Evolutionary conservation across 2,888 invertebrate species (phyloP).

Genomic region (Herminia tarsipennalis): DNA sequence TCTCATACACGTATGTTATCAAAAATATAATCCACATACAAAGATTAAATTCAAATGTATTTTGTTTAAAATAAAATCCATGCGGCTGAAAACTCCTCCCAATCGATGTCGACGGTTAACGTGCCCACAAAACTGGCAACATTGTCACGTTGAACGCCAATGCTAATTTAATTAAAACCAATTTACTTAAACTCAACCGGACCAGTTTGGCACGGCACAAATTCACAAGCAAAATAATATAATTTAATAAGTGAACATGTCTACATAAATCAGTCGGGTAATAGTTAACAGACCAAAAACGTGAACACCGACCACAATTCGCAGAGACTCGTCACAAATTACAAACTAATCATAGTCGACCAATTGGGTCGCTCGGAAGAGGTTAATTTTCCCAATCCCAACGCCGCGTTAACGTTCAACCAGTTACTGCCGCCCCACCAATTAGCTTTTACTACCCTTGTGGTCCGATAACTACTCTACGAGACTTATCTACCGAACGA

Average conservation of each 20-base stretch:
- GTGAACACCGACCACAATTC: constrained; percentile 54
- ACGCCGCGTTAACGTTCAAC: constrained; percentile 61
- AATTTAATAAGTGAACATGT: constrained; percentile 32
- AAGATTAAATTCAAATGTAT: too few species aligned
- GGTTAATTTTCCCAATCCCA: constrained; percentile 79
- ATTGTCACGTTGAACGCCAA: too few species aligned
- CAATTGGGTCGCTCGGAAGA: constrained; percentile 75
- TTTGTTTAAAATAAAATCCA: too few species aligned
- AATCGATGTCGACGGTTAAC: too few species aligned
- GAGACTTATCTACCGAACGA: constrained; percentile 75
- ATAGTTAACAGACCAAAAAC: constrained; percentile 46
- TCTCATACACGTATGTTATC: too few species aligned
- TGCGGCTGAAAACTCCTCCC: too few species aligned
- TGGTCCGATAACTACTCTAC: constrained; percentile 76
- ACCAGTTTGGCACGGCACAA: too few species aligned
- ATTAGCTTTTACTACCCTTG: constrained; percentile 82
- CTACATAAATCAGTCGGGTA: constrained; percentile 37
- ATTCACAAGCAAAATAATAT: too few species aligned
- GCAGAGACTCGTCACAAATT: constrained; percentile 66
- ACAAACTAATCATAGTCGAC: constrained; percentile 78
- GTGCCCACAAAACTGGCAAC: too few species aligned
- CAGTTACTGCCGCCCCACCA: constrained; percentile 73
- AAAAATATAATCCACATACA: too few species aligned
- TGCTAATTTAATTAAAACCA: too few species aligned
- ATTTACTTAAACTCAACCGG: too few species aligned